Conservation (phyloP, 2,888 invertebrate species). For the Noctua pronuba region DNA sequence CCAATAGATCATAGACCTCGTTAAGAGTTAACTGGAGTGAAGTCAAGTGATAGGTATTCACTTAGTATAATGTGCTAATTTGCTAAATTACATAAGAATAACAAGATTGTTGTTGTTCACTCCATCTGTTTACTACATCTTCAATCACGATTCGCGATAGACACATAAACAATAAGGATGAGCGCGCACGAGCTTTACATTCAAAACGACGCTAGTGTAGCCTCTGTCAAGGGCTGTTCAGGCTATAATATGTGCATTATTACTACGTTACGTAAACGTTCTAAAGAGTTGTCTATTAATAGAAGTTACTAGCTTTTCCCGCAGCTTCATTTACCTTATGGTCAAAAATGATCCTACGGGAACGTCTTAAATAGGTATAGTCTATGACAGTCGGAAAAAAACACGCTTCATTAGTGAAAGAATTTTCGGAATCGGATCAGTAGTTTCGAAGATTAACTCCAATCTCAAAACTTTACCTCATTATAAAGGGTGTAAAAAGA, state of each 20-base stretch:
- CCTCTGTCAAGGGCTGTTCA: not conserved
- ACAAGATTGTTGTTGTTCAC: conserved; percentile 6
- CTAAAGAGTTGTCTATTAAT: not conserved
- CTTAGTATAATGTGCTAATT: not conserved
- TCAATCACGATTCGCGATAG: conserved; percentile 31
- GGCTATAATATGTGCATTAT: not conserved
- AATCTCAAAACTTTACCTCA: no score
- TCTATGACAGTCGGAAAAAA: not conserved
- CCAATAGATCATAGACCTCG: no score
- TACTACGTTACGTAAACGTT: not conserved
- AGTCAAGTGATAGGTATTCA: not conserved
- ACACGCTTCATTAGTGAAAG: not conserved
- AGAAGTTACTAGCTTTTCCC: not conserved
- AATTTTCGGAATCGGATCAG: not conserved
- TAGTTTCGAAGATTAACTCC: no score
- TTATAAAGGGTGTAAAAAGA: no score
- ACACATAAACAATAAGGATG: conserved; percentile 5
- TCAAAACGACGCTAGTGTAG: not conserved
- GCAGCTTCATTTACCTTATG: not conserved
- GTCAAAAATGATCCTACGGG: not conserved
- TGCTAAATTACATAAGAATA: not conserved
- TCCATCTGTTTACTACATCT: conserved; percentile 13
- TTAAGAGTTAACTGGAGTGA: not conserved
- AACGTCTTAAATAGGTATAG: not conserved
- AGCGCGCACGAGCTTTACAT: conserved; percentile 30